Evolutionary conservation across 1,140 invertebrate genomes (phyloP).

Genomic region (Heliothis virescens): DNA sequence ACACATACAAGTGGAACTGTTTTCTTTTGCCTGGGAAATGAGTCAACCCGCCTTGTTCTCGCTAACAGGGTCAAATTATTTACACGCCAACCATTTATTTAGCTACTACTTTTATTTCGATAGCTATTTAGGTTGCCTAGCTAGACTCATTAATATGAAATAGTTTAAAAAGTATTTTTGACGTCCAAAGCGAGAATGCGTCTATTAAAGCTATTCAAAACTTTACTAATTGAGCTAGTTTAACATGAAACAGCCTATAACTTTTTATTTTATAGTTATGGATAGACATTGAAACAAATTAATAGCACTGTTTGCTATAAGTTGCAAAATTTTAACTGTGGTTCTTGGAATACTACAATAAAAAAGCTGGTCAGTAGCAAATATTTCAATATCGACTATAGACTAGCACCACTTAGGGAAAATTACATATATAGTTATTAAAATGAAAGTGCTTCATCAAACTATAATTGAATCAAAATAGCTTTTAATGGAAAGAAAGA

Average conservation of each 20-base stretch:
- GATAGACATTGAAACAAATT: not conserved
- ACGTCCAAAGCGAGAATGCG: not conserved
- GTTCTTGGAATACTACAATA: not conserved
- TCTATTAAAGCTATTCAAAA: not conserved
- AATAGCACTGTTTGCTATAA: not conserved
- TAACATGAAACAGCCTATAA: conserved; percentile 2
- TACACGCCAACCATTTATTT: conserved; percentile 33
- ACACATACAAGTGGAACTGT: conserved; percentile 73
- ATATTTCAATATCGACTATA: not conserved
- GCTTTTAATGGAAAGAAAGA: not conserved
- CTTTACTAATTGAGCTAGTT: conserved; percentile 24
- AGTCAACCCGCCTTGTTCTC: conserved; percentile 55
- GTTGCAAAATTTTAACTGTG: not conserved
- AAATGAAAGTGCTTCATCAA: not conserved
- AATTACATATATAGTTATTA: too few relatives aligned
- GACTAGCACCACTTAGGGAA: not conserved
- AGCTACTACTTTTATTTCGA: conserved; percentile 23
- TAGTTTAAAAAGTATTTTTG: not conserved
- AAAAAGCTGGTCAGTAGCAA: not conserved
- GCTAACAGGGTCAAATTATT: conserved; percentile 53
- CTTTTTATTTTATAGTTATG: conserved; percentile 8
- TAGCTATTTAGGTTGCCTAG: conserved; percentile 29
- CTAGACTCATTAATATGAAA: not conserved
- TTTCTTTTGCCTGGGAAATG: conserved; percentile 81
- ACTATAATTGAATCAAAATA: conserved; percentile 13